These are phyloP conservation scores for Drosophila lacicola DNA, from an alignment of 2,888 invertebrate genomes.

Conservation along the genomic window DNA sequence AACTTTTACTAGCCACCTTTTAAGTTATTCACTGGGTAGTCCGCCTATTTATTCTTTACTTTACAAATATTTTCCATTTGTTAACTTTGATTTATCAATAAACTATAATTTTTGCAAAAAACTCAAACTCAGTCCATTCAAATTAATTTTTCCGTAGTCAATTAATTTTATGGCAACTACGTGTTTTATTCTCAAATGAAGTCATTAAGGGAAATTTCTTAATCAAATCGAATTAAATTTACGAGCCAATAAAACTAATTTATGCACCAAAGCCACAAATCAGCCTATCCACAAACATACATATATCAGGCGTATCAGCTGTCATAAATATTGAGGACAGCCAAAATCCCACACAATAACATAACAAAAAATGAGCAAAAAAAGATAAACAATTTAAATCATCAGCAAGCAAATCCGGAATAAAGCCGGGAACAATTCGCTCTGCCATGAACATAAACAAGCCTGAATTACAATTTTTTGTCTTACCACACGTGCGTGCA, in stretches of 20 bases:
- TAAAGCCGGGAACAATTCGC: constrained; percentile 37
- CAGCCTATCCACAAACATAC: constrained; percentile 15
- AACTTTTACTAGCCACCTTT: neutral
- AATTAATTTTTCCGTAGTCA: neutral
- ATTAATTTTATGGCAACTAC: neutral
- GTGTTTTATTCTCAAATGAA: neutral
- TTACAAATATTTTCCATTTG: neutral
- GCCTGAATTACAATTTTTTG: constrained; percentile 27
- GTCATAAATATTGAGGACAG: constrained; percentile 42
- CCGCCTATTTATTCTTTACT: too few species aligned
- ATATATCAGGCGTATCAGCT: constrained; percentile 14
- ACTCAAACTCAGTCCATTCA: too few species aligned
- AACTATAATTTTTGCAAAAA: neutral
- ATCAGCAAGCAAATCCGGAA: constrained; percentile 33
- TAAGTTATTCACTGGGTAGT: too few species aligned
- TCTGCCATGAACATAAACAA: constrained; percentile 22
- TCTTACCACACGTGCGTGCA: constrained; percentile 38
- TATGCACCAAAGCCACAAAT: constrained; percentile 25
- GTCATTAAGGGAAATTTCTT: neutral
- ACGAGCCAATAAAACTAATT: constrained; percentile 7
- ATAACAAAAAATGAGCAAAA: neutral
- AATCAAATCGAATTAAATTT: constrained; percentile 13
- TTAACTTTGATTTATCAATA: neutral
- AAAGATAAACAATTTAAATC: constrained; percentile 29
- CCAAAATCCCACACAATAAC: constrained; percentile 8